Percentiles rank a stretch among this genome's conserved stretches.
Conservation (phyloP, 2,797 vertebrate species). For the Chaetodon trifasciatus region DNA sequence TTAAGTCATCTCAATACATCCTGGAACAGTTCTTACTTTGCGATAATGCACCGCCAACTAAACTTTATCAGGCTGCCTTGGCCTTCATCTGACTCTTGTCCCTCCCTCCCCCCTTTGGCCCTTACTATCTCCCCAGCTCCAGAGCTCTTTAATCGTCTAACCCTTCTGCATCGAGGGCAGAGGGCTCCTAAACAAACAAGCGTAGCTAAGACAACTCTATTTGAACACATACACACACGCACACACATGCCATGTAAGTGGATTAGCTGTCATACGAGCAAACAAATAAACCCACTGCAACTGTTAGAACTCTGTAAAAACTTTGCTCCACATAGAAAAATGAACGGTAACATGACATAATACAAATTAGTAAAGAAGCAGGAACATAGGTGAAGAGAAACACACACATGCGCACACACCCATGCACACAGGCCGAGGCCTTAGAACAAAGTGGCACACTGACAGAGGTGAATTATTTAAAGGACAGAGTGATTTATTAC, state of each 20-base stretch:
- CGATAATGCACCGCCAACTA: slow-evolving; percentile 24
- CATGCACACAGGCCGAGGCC: slow-evolving; percentile 40
- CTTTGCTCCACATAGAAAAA: slow-evolving; percentile 24
- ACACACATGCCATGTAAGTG: slow-evolving; percentile 43
- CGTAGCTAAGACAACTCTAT: slow-evolving; percentile 56
- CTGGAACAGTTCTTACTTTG: slow-evolving; percentile 31
- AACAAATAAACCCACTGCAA: slow-evolving; percentile 41
- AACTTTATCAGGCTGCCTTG: slow-evolving; percentile 68
- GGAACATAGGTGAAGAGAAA: slow-evolving; percentile 23
- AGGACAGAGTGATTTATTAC: slow-evolving; percentile 87
- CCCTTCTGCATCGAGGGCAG: slow-evolving; percentile 61
- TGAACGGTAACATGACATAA: background rate
- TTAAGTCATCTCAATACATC: slow-evolving; percentile 25
- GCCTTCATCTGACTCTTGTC: slow-evolving; percentile 67
- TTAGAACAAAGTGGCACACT: slow-evolving; percentile 73
- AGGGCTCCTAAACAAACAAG: slow-evolving; percentile 70
- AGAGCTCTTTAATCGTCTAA: slow-evolving; percentile 67
- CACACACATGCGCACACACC: slow-evolving; percentile 13
- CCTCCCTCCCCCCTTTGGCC: slow-evolving; percentile 45
- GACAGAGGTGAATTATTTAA: slow-evolving; percentile 86
- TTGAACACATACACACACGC: slow-evolving; percentile 14
- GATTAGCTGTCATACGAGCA: slow-evolving; percentile 63
- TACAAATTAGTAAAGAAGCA: slow-evolving; percentile 1
- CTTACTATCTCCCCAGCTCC: slow-evolving; percentile 60
- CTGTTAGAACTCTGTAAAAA: slow-evolving; percentile 16